These are phyloP conservation scores for Scotopteryx bipunctaria DNA, from an alignment of 2,888 invertebrate genomes.

Conservation along the genomic window DNA sequence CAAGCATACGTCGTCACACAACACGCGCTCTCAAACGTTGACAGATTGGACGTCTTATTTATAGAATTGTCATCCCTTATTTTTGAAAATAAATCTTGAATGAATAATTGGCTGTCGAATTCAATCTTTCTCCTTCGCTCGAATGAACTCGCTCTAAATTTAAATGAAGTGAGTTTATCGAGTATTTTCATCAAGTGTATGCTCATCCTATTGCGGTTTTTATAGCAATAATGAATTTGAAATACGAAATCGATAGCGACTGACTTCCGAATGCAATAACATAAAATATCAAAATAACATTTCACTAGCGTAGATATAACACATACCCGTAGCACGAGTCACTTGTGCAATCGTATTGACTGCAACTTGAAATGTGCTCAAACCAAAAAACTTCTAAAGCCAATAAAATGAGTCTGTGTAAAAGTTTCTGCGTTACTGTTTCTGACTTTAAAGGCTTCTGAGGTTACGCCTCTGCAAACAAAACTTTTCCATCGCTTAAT, in stretches of 20 bases:
- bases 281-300: constrained; percentile 24
- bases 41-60: constrained; percentile 80
- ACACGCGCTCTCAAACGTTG: constrained; percentile 79
- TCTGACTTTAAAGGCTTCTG: background rate
- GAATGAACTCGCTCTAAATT: constrained; percentile 19
- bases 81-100: constrained; percentile 61
- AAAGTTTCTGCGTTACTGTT: background rate
- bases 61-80: constrained; percentile 76
- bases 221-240: constrained; percentile 18
- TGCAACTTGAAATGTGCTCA: background rate
- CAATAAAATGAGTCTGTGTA: background rate
- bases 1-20: constrained; percentile 77
- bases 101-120: constrained; percentile 74
- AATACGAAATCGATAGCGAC: constrained; percentile 17
- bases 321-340: constrained; percentile 3
- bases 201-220: constrained; percentile 14
- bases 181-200: constrained; percentile 5
- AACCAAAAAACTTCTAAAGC: background rate
- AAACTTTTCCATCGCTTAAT: background rate
- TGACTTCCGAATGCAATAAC: constrained; percentile 26
- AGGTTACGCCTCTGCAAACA: background rate
- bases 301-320: constrained; percentile 18
- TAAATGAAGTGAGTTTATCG: constrained; percentile 14
- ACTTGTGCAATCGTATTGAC: background rate
- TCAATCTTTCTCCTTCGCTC: constrained; percentile 42